phyloP scores from a whole-genome alignment of 1,140 invertebrate genomes.

The Aphis craccivora region DNA sequence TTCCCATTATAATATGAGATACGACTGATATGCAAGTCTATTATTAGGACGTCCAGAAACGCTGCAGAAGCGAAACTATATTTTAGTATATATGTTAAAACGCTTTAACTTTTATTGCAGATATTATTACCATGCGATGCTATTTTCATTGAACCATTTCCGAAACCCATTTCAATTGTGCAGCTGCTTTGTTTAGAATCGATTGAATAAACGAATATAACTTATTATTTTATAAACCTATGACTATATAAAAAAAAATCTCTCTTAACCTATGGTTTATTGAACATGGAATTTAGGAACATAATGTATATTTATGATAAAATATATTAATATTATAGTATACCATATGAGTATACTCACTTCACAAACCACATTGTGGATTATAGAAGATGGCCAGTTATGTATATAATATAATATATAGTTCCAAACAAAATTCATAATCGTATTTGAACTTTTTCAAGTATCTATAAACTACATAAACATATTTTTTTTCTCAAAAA shows the following conservation, averaged over 20 bases:
- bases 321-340: too few species aligned
- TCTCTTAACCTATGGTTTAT: background rate
- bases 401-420: too few species aligned
- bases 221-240: background rate
- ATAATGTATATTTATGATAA: background rate
- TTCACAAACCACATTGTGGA: too few species aligned
- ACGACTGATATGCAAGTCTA: background rate
- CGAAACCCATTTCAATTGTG: background rate
- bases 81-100: background rate
- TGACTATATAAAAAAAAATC: background rate
- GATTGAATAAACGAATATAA: background rate
- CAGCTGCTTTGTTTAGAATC: background rate
- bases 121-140: background rate
- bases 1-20: background rate
- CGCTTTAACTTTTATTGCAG: background rate
- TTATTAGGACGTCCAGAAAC: conserved; percentile 6
- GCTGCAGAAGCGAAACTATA: background rate
- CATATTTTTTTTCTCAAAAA: background rate
- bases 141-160: background rate
- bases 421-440: background rate
- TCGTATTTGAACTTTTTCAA: background rate
- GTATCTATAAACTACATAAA: background rate
- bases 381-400: too few species aligned
- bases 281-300: background rate
- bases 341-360: too few species aligned